phyloP scores from a whole-genome alignment of 1,140 invertebrate genomes.

The Microplitis demolitor region DNA sequence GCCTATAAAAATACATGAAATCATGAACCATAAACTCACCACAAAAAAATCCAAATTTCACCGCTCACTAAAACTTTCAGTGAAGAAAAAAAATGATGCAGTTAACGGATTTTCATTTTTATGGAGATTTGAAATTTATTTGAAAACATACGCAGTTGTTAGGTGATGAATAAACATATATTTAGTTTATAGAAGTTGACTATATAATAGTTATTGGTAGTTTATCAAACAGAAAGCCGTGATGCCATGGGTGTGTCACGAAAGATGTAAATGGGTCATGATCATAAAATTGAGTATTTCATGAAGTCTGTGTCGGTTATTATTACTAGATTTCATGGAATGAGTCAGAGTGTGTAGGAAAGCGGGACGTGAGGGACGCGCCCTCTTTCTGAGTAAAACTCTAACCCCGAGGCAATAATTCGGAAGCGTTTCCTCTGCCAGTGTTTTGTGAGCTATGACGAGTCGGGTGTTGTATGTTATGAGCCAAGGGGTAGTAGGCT shows the following conservation, averaged over 20 bases:
- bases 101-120: no score
- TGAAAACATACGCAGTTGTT: no score
- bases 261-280: slow-evolving; percentile 14
- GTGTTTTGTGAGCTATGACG: not conserved
- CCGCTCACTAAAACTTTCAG: not conserved
- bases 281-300: slow-evolving; percentile 28
- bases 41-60: slow-evolving; percentile 14
- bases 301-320: slow-evolving; percentile 25
- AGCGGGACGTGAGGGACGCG: slow-evolving; percentile 7
- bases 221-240: slow-evolving; percentile 23
- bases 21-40: slow-evolving; percentile 3
- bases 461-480: not conserved
- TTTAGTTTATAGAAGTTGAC: slow-evolving; percentile 16
- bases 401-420: slow-evolving; percentile 31
- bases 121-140: no score
- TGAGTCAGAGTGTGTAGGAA: slow-evolving; percentile 16
- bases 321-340: slow-evolving; percentile 33
- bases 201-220: slow-evolving; percentile 10
- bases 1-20: not conserved
- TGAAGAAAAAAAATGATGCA: no score
- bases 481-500: not conserved
- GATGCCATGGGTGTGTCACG: slow-evolving; percentile 1
- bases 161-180: no score
- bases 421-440: slow-evolving; percentile 35
- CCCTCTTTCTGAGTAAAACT: slow-evolving; percentile 32